Evolutionary conservation across 2,113 vertebrate species (phyloP).

Genomic region (Xenopus tropicalis): DNA sequence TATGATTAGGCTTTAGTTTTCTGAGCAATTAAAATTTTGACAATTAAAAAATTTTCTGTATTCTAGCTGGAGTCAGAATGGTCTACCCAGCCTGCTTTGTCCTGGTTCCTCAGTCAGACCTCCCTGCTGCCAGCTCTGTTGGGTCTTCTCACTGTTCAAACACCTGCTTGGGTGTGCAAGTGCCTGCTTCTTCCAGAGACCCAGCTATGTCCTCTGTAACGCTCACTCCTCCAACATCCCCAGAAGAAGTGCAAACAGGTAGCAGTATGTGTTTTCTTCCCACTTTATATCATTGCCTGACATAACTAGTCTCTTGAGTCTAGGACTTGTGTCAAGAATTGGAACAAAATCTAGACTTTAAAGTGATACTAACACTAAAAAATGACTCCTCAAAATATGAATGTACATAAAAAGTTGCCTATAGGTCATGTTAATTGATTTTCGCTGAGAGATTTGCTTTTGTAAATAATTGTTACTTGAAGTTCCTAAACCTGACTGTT

Average conservation of each 20-base stretch:
- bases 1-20: too few relatives aligned
- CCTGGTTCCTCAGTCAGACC: conserved; percentile 92
- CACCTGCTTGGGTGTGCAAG: conserved; percentile 87
- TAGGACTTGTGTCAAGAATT: too few relatives aligned
- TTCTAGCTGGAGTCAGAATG: conserved; percentile 93
- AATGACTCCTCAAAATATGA: too few relatives aligned
- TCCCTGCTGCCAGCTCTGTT: conserved; percentile 78
- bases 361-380: too few relatives aligned
- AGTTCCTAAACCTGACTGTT: too few relatives aligned
- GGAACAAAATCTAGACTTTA: too few relatives aligned
- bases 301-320: background rate
- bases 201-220: conserved; percentile 96
- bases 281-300: background rate
- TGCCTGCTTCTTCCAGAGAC: conserved; percentile 92
- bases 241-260: conserved; percentile 95
- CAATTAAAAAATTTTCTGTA: too few relatives aligned
- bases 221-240: conserved; percentile 94
- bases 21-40: too few relatives aligned
- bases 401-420: too few relatives aligned
- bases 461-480: too few relatives aligned
- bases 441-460: too few relatives aligned
- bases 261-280: conserved; percentile 24
- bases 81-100: conserved; percentile 95
- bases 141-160: conserved; percentile 85
- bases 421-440: too few relatives aligned